Base-by-base conservation (phyloP, 2,888 invertebrate genomes). In the Ferdinandea cuprea region DNA sequence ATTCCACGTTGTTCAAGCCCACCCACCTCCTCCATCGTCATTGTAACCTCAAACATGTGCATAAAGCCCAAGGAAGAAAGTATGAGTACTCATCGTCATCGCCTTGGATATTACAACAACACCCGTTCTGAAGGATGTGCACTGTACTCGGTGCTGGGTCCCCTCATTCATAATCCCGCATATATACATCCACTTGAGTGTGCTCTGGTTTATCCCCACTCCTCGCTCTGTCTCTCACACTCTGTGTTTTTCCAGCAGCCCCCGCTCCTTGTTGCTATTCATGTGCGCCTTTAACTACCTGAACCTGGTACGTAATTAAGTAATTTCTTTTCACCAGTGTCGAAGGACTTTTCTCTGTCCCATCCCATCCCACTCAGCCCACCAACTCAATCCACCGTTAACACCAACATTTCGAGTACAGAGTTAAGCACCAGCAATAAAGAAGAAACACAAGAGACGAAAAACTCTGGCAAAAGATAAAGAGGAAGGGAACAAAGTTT, bases 221-320 rank as follows among this genome's bases (percentile, higher is more conserved):
- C n/a, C n/a, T n/a, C n/a, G n/a, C n/a, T n/a, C n/a, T n/a, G n/a
- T n/a, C n/a, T n/a, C n/a, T n/a, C n/a, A n/a, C n/a, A n/a, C n/a
- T n/a, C n/a, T n/a, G n/a, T n/a, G n/a, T 42, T 50, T 1, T 25
- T 8, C 8, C 28, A 35, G 25, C 25, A 5, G 3, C 17, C 44
- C 42, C 28, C 17, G 25, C 48, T 35, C 46, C 17, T 61, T 59
- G 71, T 61, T 66, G 69, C 63, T 50, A 71, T 77, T 77, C 77
- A 68, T 61, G 68, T 68, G 61, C 59, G 52, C 52, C 52, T 68
- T 76, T 76, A 83, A 83, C 83, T 78, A 78, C 83, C 78, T 83
- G 72, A 83, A 83, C 83, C 78, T 83, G 78, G 77, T 83, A 83
- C 78, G 83, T 83, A 83, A 83, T 83, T 83, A 83, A 83, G 83